Conservation (phyloP, 2,888 invertebrate genomes). For the Sesamia inferens region DNA sequence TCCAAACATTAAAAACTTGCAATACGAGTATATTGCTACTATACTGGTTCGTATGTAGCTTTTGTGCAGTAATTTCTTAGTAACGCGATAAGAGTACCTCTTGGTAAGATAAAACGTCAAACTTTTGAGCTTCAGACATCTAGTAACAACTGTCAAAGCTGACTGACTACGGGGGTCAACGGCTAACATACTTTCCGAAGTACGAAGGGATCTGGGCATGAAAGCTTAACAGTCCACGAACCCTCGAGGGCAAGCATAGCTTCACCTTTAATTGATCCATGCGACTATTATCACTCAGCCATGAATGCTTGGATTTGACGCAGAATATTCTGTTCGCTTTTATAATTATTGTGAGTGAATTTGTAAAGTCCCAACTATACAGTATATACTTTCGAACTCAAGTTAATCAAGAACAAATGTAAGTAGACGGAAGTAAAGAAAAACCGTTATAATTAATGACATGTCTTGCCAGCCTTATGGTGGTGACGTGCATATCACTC, state of each 20-base stretch:
- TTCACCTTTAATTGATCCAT: no score
- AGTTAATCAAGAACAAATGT: conserved; percentile 6
- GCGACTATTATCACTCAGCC: background rate
- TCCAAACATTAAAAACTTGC: no score
- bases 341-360: background rate
- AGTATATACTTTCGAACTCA: background rate
- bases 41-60: background rate
- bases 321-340: no score
- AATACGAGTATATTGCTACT: no score
- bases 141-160: background rate
- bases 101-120: background rate
- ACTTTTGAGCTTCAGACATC: background rate
- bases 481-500: conserved; percentile 43
- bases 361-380: background rate
- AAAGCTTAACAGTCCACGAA: background rate
- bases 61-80: background rate
- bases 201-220: no score
- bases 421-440: conserved; percentile 7
- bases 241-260: no score
- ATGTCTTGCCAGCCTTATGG: conserved; percentile 27
- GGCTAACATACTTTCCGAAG: background rate
- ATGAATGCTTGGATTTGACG: background rate
- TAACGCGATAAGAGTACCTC: background rate
- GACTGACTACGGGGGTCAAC: background rate
- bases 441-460: conserved; percentile 24